Evolutionary conservation across 2,797 vertebrate genomes (phyloP), one percentile per base, ranked within the genome.

Genomic region (Gephyroberyx darwinii): DNA sequence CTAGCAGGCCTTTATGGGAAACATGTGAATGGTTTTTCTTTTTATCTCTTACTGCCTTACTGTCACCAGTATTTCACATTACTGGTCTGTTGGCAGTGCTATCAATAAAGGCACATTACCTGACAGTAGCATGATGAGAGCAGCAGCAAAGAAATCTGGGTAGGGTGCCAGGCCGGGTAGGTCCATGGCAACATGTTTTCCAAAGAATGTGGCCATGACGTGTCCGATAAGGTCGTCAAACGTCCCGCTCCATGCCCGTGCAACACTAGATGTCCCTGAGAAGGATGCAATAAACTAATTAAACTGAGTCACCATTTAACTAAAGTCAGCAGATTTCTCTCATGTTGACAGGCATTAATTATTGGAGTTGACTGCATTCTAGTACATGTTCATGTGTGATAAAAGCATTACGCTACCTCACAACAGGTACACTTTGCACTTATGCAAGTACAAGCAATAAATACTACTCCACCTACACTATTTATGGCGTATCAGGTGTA

Each of bases 251-350:
- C 96, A 97, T 0, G 96, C 96, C 52, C 93, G 84, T 1, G 95
- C 95, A 0, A 97, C 94, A 0, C 96, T 97, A 31, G 96, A 95
- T 0, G 96, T 95, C 48, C 96, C 96, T 97, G 80, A 71, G 51
- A 50, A 31, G 71, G 13, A 71, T 60, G 45, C 65, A 77, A 80
- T 82, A 83, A 88, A 82, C 47, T 3, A 47, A 81, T 84, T 22
- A 82, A 20, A 43, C 17, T 47, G 31, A 84, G 13, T 75, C 66
- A 71, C 8, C 47, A 19, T 64, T 58, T 80, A 64, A 63, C 12
- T 43, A 72, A 9, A 13, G 60, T 53, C 72, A 85, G 68, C 17
- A 73, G 70, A 54, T 26, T 26, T 26, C 4, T 26, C 26, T 26
- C 26, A 26, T 26, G 26, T 26, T 26, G 26, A 26, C 26, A 26